These are phyloP conservation scores for Saguinus imperator DNA, from an alignment of 2,113 vertebrate species.

Conservation along the genomic window DNA sequence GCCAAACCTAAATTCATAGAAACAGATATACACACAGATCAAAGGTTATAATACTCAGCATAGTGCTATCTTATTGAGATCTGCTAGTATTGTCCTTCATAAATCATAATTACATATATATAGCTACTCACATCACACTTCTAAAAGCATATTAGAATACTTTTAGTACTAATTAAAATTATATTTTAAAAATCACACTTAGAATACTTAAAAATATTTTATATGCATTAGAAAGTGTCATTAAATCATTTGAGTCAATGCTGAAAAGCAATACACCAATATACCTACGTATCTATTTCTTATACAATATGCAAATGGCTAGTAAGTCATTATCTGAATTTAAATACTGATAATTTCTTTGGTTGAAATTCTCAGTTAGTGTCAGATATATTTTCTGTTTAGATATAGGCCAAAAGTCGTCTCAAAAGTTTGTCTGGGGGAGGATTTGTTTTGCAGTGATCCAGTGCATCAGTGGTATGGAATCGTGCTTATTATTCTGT, in stretches of 20 bases:
- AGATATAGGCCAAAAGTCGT: not conserved
- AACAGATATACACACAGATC: not conserved
- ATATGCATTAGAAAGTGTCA: not conserved
- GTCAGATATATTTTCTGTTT: not conserved
- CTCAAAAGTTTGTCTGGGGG: not conserved
- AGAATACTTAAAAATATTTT: not conserved
- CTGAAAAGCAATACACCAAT: not conserved
- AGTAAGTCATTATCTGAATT: not conserved
- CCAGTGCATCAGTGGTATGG: not conserved
- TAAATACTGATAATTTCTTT: not conserved
- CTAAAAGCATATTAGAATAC: not conserved
- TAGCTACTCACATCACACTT: not conserved
- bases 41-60: not conserved
- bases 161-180: not conserved
- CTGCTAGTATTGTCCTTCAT: not conserved
- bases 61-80: not conserved
- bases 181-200: not conserved
- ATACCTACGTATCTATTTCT: not conserved
- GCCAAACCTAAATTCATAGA: not conserved
- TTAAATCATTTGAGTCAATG: not conserved
- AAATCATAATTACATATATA: not conserved
- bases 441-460: not conserved
- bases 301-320: not conserved
- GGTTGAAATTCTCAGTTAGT: not conserved
- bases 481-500: not conserved